phyloP scores from a whole-genome alignment of 2,113 vertebrate genomes.

The Lipophrys pholis region DNA sequence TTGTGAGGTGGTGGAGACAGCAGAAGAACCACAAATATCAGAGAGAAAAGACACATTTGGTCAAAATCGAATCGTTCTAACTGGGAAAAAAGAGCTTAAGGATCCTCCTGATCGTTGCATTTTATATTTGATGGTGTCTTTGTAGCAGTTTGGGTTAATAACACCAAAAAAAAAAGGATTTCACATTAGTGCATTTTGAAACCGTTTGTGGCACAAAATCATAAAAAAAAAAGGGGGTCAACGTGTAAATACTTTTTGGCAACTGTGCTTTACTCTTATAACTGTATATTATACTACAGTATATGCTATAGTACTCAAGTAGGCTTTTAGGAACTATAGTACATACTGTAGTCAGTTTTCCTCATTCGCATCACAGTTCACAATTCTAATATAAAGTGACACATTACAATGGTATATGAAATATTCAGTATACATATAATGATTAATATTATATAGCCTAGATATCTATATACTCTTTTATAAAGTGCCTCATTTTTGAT shows the following conservation, averaged over 20 bases:
- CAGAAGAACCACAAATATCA: not conserved
- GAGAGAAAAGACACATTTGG: not conserved
- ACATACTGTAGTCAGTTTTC: constrained; percentile 67
- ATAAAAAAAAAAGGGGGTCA: constrained; percentile 9
- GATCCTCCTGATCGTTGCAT: not conserved
- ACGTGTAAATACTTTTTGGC: constrained; percentile 57
- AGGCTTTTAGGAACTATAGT: constrained; percentile 63
- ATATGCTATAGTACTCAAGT: constrained; percentile 65
- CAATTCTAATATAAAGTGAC: constrained; percentile 79
- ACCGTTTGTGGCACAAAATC: constrained; percentile 43
- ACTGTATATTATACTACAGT: constrained; percentile 67
- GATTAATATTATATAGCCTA: constrained; percentile 79
- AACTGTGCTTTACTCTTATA: constrained; percentile 60
- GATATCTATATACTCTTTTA: constrained; percentile 83
- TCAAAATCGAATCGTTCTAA: not conserved
- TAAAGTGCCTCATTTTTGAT: constrained; percentile 89
- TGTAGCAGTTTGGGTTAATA: not conserved
- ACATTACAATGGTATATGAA: constrained; percentile 79
- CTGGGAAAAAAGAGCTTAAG: not conserved
- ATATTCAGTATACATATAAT: constrained; percentile 82
- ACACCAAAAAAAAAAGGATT: not conserved
- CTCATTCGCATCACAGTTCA: constrained; percentile 61
- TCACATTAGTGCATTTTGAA: constrained; percentile 37
- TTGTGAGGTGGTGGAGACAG: not conserved
- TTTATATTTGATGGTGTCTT: not conserved